These are phyloP conservation scores for Strigamia maritima DNA, from an alignment of 2,888 invertebrate genomes.

Conservation along the genomic window DNA sequence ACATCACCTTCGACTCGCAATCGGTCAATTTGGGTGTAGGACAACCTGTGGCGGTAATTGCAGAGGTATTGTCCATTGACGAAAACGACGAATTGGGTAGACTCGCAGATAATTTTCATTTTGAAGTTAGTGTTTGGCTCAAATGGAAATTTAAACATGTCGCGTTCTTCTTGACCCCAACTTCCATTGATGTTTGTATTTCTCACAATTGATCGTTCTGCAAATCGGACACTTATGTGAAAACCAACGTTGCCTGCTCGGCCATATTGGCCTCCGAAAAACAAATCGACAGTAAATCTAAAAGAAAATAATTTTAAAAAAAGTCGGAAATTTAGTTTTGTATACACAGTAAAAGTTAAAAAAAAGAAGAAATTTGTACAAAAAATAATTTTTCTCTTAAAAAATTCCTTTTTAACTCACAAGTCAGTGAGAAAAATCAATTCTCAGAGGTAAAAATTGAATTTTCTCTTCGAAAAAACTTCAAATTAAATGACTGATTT, in stretches of 20 bases:
- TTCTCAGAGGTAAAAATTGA: too few relatives aligned
- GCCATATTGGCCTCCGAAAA: neutral
- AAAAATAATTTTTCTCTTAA: too few relatives aligned
- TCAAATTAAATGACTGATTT: too few relatives aligned
- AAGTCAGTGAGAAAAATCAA: too few relatives aligned
- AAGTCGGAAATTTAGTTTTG: too few relatives aligned
- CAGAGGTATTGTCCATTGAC: constrained; percentile 65
- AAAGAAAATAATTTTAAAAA: constrained; percentile 35
- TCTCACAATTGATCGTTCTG: constrained; percentile 63
- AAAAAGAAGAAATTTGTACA: too few relatives aligned
- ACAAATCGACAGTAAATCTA: constrained; percentile 38
- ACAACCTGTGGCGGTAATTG: constrained; percentile 62
- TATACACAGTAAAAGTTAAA: too few relatives aligned
- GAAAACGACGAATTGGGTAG: constrained; percentile 61
- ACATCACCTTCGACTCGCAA: neutral
- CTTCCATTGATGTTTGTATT: constrained; percentile 63
- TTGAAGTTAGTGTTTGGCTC: constrained; percentile 58
- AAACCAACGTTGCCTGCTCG: constrained; percentile 57
- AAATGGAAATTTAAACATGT: constrained; percentile 58
- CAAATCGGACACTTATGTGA: constrained; percentile 74
- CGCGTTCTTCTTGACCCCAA: constrained; percentile 63
- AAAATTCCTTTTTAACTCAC: too few relatives aligned
- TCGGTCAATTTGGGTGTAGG: constrained; percentile 62
- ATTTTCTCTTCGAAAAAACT: too few relatives aligned
- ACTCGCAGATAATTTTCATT: constrained; percentile 61